These are phyloP conservation scores for Tupiocoris notatus DNA, from an alignment of 2,888 invertebrate species.

Conservation along the genomic window DNA sequence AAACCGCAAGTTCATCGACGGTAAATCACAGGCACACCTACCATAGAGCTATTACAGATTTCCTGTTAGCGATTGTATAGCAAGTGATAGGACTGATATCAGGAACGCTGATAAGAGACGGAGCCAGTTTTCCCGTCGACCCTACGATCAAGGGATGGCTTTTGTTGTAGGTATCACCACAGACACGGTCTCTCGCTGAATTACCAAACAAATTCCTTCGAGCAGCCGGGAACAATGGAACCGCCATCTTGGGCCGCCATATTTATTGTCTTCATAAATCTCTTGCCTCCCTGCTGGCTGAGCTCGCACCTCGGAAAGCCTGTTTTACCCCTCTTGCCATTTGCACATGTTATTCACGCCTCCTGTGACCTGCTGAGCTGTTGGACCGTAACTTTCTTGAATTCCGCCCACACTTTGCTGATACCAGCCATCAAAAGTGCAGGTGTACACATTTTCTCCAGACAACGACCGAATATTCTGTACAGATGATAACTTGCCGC, in stretches of 20 bases:
- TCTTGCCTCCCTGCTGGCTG: neutral
- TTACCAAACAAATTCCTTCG: slow-evolving; percentile 34
- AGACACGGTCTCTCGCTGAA: slow-evolving; percentile 1
- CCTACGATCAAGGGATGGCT: too few relatives aligned
- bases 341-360: neutral
- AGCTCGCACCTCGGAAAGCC: neutral
- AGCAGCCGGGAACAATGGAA: slow-evolving; percentile 22
- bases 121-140: neutral
- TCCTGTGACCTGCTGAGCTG: neutral
- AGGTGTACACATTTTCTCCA: too few relatives aligned
- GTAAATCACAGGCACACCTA: neutral
- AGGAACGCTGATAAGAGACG: neutral
- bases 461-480: too few relatives aligned
- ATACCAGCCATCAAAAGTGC: neutral
- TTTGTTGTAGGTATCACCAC: neutral
- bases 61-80: neutral
- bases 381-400: too few relatives aligned
- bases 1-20: neutral
- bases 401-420: neutral
- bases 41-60: neutral
- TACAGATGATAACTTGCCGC: too few relatives aligned
- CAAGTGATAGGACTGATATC: neutral
- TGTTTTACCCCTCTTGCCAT: neutral
- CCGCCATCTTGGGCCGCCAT: slow-evolving; percentile 35
- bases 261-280: slow-evolving; percentile 39